Base-by-base conservation (phyloP, 1,140 invertebrate genomes). In the Micrasema minimum region DNA sequence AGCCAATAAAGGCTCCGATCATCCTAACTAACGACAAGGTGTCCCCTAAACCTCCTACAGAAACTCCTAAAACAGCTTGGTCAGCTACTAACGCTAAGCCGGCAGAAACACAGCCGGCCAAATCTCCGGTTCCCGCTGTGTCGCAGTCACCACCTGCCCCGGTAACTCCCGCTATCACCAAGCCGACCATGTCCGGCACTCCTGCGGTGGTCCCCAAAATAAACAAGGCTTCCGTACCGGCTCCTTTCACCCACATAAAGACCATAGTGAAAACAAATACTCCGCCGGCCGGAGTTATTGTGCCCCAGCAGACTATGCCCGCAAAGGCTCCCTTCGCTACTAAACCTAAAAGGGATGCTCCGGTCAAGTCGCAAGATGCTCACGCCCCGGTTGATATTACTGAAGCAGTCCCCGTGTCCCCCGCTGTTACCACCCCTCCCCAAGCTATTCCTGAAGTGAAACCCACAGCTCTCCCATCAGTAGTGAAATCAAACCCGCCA, bases 311-410 rank as follows among this genome's bases (percentile, higher is more conserved):
- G 9, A 82, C 76, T 2, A 78, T 82, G 0, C 81, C 81, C 1
- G 79, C 82, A 0, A 85, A 85, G 75, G 78, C 83, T 2, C 83
- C 83, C n/a, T 84, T 84, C 53, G 80, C 80, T 0, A 83, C 81
- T 66, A 77, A 82, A 73, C 82, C 83, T 51, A 84, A 83, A 71
- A 78, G 80, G 46, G 83, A 85, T 7, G 78, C 79, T 11, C 72
- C 78, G 0, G 26, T 76, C n/a, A 71, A 75, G 26, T 9, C 37
- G 18, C 69, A 65, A 51, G 73, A 75, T 82, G 80, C 73, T 80
- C 82, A 6, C 81, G 59, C 69, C 14, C 7, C 18, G 3, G 11
- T 35, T 6, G 81, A 83, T 9, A 70, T n/a, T 11, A 78, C 79
- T 0, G 80, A 77, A 70, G 71, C 75, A 2, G 18, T 65, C 1